These are phyloP conservation scores for Remorina albescens DNA, from an alignment of 2,797 vertebrate genomes.

Conservation along the genomic window DNA sequence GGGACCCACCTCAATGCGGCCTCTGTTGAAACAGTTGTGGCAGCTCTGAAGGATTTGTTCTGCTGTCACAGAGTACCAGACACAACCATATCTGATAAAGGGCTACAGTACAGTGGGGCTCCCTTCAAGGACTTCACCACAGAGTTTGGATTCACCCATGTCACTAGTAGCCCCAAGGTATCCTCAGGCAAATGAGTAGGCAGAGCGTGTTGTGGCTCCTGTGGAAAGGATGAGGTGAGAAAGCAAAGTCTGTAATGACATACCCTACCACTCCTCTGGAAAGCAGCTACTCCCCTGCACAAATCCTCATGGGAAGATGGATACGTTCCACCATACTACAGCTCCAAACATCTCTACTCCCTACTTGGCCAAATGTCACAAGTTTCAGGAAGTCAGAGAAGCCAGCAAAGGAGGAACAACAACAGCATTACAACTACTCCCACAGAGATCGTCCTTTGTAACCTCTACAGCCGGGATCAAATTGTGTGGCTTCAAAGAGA, in stretches of 20 bases:
- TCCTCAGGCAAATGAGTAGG: slow-evolving; percentile 28
- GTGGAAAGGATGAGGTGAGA: slow-evolving; percentile 4
- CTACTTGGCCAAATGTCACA: too few species aligned
- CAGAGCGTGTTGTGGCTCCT: slow-evolving; percentile 12
- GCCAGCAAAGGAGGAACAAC: too few species aligned
- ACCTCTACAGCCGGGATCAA: too few species aligned
- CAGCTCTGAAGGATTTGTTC: slow-evolving; percentile 28
- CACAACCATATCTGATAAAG: slow-evolving; percentile 26
- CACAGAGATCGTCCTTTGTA: too few species aligned
- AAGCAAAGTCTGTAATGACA: not conserved
- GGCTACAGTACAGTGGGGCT: too few species aligned
- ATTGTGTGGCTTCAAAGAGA: too few species aligned
- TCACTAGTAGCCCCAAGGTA: too few species aligned
- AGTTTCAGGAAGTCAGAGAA: too few species aligned
- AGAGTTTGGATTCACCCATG: too few species aligned
- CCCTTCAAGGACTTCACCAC: too few species aligned
- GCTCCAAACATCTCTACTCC: too few species aligned
- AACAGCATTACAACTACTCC: too few species aligned
- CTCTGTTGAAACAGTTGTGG: slow-evolving; percentile 14
- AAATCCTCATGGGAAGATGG: slow-evolving; percentile 48
- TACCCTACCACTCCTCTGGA: slow-evolving; percentile 35
- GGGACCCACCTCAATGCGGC: slow-evolving; percentile 21
- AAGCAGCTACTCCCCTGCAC: slow-evolving; percentile 39
- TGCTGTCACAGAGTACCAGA: slow-evolving; percentile 15
- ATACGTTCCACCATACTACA: not conserved